Evolutionary conservation across 2,113 vertebrate genomes (phyloP), one percentile per base, ranked within the genome.

Genomic region (Galbula dea): DNA sequence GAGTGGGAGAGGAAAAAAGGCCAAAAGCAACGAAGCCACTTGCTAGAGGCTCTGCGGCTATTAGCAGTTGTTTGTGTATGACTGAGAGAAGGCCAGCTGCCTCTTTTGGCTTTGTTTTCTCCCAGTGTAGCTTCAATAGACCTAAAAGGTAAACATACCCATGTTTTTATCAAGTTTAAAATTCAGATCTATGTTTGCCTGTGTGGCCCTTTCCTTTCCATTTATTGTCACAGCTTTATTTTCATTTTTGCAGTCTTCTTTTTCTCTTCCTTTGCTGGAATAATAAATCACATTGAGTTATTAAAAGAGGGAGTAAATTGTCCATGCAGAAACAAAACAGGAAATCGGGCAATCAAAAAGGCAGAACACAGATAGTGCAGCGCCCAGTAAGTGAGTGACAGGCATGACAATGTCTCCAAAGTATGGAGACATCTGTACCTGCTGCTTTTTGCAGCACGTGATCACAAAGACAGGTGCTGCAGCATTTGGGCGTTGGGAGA

Each of bases 391-490:
- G 32, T 1, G 10, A 37, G n/a, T 1, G 1, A 37, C 1, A 2
- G 46, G 34, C 57, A 15, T 1, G 2, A 39, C 3, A 0, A 14
- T 88, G 29, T 86, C 62, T 48, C 22, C 1, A 18, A 30, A 16
- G 37, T 58, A 4, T 0, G 41, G 41, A 43, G 41, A 43, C 15
- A 43, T 11, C 41, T 15, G 15, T 43, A 43, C 11, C 41, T 43
- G 41, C 41, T 43, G 29, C 15, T 43, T 13, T 41, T 43, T 1
- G 2, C 30, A 54, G 82, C 67, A 34, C 2, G 10, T 10, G 36
- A 17, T 49, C 6, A 4, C n/a, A 0, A 3, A 27, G 83, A 26
- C 57, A 0, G 0, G n/a, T 36, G 74, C 32, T 4, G 8, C 11
- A 1, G 46, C 9, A 3, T 67, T 67, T 66, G 78, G 90, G 75